Evolutionary conservation across 2,888 invertebrate species (phyloP).

Genomic region (Nycteola revayana): DNA sequence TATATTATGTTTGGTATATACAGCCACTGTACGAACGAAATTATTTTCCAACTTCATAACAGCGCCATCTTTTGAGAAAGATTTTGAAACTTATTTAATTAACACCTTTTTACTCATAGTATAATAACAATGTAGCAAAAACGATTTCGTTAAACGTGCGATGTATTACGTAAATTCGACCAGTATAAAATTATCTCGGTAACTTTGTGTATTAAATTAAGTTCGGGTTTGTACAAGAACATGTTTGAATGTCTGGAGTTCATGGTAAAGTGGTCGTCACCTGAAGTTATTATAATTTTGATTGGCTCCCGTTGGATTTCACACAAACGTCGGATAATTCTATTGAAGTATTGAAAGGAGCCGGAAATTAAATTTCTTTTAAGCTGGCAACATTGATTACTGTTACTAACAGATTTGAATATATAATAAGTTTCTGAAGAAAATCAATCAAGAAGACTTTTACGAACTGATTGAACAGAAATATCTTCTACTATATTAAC

Average conservation of each 20-base stretch:
- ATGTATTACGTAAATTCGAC: slow-evolving; percentile 37
- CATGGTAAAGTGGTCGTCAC: slow-evolving; percentile 32
- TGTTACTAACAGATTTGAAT: slow-evolving; percentile 11
- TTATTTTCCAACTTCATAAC: no score
- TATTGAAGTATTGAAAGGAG: slow-evolving; percentile 40
- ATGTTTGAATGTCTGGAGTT: slow-evolving; percentile 15
- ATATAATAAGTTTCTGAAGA: not conserved
- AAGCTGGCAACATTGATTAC: slow-evolving; percentile 13
- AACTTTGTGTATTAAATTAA: no score
- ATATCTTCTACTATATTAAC: no score
- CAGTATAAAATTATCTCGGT: slow-evolving; percentile 23
- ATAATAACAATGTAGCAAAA: slow-evolving; percentile 26
- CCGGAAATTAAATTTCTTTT: slow-evolving; percentile 64
- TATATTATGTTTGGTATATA: no score
- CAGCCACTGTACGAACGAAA: no score
- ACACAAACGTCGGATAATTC: slow-evolving; percentile 39
- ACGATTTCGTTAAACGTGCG: slow-evolving; percentile 31
- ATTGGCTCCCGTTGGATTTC: slow-evolving; percentile 52
- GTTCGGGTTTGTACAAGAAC: no score
- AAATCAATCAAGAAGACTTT: no score
- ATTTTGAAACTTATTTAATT: slow-evolving; percentile 20
- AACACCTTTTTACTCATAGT: slow-evolving; percentile 14
- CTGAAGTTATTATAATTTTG: slow-evolving; percentile 64
- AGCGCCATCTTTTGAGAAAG: slow-evolving; percentile 5
- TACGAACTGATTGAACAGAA: no score